phyloP scores from a whole-genome alignment of 2,888 invertebrate species.

The Meandrusa payeni region DNA sequence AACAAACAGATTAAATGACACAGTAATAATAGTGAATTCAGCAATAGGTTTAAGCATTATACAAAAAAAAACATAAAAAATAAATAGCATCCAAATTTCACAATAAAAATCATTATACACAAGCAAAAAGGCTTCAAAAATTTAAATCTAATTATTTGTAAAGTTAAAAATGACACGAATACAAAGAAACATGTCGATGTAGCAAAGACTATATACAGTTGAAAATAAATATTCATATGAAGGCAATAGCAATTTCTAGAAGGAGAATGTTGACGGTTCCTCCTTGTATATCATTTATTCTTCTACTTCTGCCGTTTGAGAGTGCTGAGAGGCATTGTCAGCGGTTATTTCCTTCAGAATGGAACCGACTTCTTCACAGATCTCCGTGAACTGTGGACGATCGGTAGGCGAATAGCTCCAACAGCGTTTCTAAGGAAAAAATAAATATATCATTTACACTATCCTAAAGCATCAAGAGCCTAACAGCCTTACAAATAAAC shows the following conservation, averaged over 20 bases:
- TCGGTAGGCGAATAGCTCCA: slow-evolving; percentile 85
- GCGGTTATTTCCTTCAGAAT: slow-evolving; percentile 52
- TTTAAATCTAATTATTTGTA: neutral
- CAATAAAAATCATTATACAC: no score
- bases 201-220: slow-evolving; percentile 8
- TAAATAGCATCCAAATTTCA: slow-evolving; percentile 12
- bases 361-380: slow-evolving; percentile 60
- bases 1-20: no score
- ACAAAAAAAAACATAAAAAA: slow-evolving; percentile 4
- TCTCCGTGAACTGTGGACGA: slow-evolving; percentile 84
- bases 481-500: no score
- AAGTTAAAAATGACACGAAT: neutral
- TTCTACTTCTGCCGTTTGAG: slow-evolving; percentile 29
- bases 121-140: neutral
- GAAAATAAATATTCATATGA: neutral
- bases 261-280: neutral
- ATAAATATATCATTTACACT: no score
- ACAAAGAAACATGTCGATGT: neutral
- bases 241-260: neutral
- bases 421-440: slow-evolving; percentile 76
- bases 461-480: no score
- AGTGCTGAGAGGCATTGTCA: slow-evolving; percentile 46
- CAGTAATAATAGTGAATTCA: no score
- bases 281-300: slow-evolving; percentile 12
- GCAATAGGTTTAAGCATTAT: no score